These are phyloP conservation scores for Eugnorisma glareosa DNA, from an alignment of 2,888 invertebrate species.

Conservation along the genomic window DNA sequence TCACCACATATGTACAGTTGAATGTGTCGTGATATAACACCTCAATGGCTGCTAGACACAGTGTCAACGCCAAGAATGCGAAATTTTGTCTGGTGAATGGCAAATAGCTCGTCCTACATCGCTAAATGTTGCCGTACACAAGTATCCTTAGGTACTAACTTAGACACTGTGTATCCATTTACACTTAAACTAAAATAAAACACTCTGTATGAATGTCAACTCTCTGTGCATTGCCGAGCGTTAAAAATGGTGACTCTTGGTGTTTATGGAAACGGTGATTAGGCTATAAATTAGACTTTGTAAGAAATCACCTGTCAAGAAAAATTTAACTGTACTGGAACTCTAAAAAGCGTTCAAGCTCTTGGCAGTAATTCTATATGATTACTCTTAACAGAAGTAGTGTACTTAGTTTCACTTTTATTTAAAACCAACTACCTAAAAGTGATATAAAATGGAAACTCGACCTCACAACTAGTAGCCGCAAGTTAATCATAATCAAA, in stretches of 20 bases:
- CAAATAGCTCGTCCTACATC: constrained; percentile 41
- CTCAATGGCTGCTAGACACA: constrained; percentile 27
- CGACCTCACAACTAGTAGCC: constrained; percentile 59
- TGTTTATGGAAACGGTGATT: not conserved
- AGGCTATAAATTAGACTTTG: not conserved
- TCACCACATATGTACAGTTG: constrained; percentile 34
- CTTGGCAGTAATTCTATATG: not conserved
- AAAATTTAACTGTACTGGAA: not conserved
- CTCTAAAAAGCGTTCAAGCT: not conserved
- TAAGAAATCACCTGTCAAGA: not conserved
- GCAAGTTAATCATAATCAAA: constrained; percentile 70
- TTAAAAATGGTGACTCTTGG: not conserved
- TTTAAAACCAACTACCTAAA: constrained; percentile 49
- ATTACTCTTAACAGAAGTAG: not conserved
- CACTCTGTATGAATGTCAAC: not conserved
- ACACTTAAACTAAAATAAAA: not conserved
- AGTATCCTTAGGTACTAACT: not conserved
- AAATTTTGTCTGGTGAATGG: constrained; percentile 51
- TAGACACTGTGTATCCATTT: not conserved
- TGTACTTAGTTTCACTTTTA: constrained; percentile 48
- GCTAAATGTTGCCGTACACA: constrained; percentile 6
- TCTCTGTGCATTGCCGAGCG: too few relatives aligned
- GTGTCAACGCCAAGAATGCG: constrained; percentile 48
- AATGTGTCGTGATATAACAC: constrained; percentile 41
- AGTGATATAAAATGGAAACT: constrained; percentile 62